phyloP scores from a whole-genome alignment of 35 echinoderm and acorn worm genomes.

The Ptychodera flava region DNA sequence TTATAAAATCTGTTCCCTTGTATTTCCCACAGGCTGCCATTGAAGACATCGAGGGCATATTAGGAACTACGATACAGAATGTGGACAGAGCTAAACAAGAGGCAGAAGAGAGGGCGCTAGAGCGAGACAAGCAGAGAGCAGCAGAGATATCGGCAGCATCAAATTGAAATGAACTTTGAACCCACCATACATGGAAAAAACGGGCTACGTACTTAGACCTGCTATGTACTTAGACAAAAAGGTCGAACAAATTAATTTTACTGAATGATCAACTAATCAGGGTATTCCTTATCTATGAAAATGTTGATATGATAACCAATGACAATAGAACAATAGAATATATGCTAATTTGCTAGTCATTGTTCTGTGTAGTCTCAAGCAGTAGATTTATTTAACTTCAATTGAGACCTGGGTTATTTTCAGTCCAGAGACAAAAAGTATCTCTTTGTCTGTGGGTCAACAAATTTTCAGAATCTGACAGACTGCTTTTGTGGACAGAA shows the following conservation, averaged over 20 bases:
- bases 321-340: too few species aligned
- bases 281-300: too few species aligned
- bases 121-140: constrained; percentile 3
- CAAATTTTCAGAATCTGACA: too few species aligned
- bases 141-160: background rate
- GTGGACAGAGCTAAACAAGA: constrained; percentile 53
- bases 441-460: too few species aligned
- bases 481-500: too few species aligned
- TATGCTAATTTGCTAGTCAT: too few species aligned
- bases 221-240: background rate
- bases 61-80: constrained; percentile 92
- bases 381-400: too few species aligned
- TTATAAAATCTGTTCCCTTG: background rate
- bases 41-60: constrained; percentile 83
- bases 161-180: background rate
- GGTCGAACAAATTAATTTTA: background rate
- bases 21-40: constrained; percentile 53
- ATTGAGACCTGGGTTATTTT: too few species aligned
- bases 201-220: background rate
- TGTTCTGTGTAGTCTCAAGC: too few species aligned
- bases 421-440: too few species aligned
- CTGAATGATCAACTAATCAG: background rate
- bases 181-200: background rate
- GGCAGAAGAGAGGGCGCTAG: constrained; percentile 8
- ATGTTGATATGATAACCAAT: too few species aligned